Base-by-base conservation (phyloP, 2,797 vertebrate genomes). In the Lemur catta region DNA sequence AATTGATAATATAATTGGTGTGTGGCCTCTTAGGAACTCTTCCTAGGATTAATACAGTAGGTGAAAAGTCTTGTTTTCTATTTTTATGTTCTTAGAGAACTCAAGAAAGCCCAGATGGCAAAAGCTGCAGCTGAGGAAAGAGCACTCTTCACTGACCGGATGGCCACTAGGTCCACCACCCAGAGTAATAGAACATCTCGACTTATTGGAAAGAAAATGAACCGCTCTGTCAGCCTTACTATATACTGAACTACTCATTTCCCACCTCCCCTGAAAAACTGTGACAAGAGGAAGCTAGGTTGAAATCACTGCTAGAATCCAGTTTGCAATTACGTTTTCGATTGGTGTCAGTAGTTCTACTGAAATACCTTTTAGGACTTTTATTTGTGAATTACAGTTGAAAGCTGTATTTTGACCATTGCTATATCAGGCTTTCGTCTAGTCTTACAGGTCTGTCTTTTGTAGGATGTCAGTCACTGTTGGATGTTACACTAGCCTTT, bases 121-220 rank as follows among this genome's bases (percentile, higher is more conserved):
- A 99, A 99, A 98, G 99, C 99, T 0, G 99, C 99, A 30, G 99
- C 99, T 2, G 99, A 99, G 97, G 99, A 99, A 98, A 99, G 99
- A 96, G 99, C 99, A 17, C 97, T 99, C 91, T 99, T 99, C 98
- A 99, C 99, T 1, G 99, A 99, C 98, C 97, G 99, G 79, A 98
- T 99, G 98, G 98, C 99, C 96, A 99, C 99, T 3, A 99, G 99
- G 81, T 99, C 99, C 69, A 99, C 99, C 0, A 98, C 99, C 8
- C 99, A 99, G 95, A 99, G 99, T 97, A 99, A 98, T 96, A 99
- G 99, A 98, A 98, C 98, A 55, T 98, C 99, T 63, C 99, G 99
- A 35, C 99, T 99, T 97, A 99, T 99, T 55, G 99, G 99, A 75
- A 99, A 99, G 98, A 99, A 99, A 98, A 99, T 99, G 99, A 99